Base-by-base conservation (phyloP, 2,888 invertebrate species). In the Ernsta delagoae region DNA sequence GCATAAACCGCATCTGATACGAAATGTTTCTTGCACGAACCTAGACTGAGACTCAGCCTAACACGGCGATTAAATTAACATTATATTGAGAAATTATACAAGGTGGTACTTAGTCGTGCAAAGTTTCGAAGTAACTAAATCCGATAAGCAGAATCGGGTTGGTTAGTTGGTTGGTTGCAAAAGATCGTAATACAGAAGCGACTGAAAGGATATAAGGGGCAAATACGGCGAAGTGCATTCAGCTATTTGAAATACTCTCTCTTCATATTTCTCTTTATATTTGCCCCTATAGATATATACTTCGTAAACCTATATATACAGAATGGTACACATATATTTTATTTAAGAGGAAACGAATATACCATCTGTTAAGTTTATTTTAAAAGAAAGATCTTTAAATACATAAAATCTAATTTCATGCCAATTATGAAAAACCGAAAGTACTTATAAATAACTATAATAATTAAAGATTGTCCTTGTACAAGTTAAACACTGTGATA, bases 71-170 rank as follows among this genome's bases (percentile, higher is more conserved):
- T 57, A 57, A 62, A 54, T 68, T 67, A 67, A 61, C 67, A 68
- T 57, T 68, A 68, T 56, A 57, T 61, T 67, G 61, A 61, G 67
- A 61, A 61, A 56, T 67, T 67, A 61, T 62, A 62, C 66, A 67
- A 60, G 60, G 56, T 36, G 36, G 39, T 56, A 61, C 61, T 67
- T 61, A 67, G 56, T 56, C 67, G 67, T 61, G 61, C 67, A 61
- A 65, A 65, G 54, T 67, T 67, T 67, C 53, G 4, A 56, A 60
- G 60, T 61, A 45, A 11, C 43, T 9, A 61, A 56, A 61, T 48
- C 61, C 61, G 61, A 67, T 67, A 67, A 61, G 61, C 34, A 56
- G 67, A 56, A 67, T n/a, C 54, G n/a, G 67, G 56, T 61, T 45
- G 45, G 34, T 36, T 59, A 36, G 39, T 5, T 39, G 39, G 41